These are phyloP conservation scores for Sebastes baramenuke DNA, from an alignment of 2,797 vertebrate genomes.

Conservation along the genomic window DNA sequence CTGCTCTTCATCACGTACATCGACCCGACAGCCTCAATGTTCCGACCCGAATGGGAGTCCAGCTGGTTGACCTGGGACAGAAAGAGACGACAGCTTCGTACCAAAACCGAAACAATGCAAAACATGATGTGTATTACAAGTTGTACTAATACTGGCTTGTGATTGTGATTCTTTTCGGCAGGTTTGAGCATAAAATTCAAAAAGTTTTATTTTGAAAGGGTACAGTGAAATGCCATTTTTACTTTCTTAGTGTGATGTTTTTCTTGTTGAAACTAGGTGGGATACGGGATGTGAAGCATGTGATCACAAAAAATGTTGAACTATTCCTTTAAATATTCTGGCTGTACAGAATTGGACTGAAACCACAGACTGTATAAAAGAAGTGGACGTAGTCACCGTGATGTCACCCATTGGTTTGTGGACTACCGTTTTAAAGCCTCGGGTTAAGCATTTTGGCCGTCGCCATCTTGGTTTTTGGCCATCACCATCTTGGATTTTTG, in stretches of 20 bases:
- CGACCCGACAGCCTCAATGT: slow-evolving; percentile 64
- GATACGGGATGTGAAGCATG: not conserved
- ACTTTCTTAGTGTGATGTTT: no score
- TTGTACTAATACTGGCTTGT: not conserved
- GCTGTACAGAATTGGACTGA: no score
- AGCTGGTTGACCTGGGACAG: slow-evolving; percentile 77
- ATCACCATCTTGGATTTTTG: no score
- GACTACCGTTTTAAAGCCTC: no score
- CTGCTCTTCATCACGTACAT: slow-evolving; percentile 88
- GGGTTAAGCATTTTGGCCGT: no score
- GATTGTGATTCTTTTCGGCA: not conserved
- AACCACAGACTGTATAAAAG: no score
- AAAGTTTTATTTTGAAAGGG: not conserved
- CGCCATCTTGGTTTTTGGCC: no score
- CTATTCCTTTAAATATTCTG: no score
- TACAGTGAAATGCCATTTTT: not conserved
- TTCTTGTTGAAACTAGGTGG: no score
- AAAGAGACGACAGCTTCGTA: not conserved
- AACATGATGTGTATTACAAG: not conserved
- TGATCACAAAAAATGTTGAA: not conserved
- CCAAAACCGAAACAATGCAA: not conserved
- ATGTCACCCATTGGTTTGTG: no score
- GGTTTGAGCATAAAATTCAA: not conserved
- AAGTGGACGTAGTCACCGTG: no score
- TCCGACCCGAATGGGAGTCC: slow-evolving; percentile 71